Conservation (phyloP, 2,888 invertebrate species). For the Aphrophora alni region DNA sequence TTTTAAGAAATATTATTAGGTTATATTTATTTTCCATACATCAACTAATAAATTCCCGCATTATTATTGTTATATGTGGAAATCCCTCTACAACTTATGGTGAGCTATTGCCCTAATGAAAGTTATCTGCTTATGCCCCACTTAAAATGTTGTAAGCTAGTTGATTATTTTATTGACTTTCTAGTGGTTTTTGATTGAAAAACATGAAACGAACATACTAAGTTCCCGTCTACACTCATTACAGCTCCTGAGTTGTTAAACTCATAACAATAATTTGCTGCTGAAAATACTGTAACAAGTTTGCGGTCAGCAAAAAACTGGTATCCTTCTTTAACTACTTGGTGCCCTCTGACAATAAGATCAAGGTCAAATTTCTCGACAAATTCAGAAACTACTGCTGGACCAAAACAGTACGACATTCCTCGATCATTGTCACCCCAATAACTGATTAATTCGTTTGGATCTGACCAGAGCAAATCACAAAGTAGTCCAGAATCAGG, state of each 20-base stretch:
- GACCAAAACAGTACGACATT: constrained; percentile 69
- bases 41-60: too few species aligned
- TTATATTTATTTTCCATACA: too few species aligned
- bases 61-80: too few species aligned
- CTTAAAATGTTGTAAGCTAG: too few species aligned
- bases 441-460: neutral
- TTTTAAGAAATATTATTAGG: too few species aligned
- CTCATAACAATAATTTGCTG: neutral
- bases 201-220: neutral
- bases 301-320: neutral
- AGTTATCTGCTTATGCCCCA: too few species aligned
- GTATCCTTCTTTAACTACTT: neutral
- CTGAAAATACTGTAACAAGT: neutral
- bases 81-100: too few species aligned
- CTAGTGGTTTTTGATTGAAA: neutral
- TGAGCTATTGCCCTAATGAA: too few species aligned
- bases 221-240: neutral
- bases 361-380: constrained; percentile 12
- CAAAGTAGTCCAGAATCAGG: neutral
- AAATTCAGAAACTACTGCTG: constrained; percentile 47
- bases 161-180: too few species aligned
- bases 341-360: constrained; percentile 3
- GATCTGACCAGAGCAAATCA: neutral
- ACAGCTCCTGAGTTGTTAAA: neutral
- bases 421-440: constrained; percentile 58